Evolutionary conservation across 1,140 invertebrate genomes (phyloP).

Genomic region (Holcopasites calliopsidis): DNA sequence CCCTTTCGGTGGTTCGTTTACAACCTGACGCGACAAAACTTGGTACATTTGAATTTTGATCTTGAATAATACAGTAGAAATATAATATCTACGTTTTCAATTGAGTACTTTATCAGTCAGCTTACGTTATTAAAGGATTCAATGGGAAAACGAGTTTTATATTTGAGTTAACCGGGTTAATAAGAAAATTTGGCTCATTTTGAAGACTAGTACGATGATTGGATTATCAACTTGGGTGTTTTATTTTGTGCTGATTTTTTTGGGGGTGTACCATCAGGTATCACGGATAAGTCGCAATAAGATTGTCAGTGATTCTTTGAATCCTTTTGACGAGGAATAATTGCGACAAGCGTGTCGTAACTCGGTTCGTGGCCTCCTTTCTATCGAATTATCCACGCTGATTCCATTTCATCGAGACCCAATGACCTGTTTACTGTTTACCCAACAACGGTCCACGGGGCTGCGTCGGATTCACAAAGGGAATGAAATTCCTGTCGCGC

Average conservation of each 20-base stretch:
- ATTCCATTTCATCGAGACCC: slow-evolving; percentile 1
- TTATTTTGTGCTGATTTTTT: too few species aligned
- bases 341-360: not conserved
- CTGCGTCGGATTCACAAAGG: slow-evolving; percentile 5
- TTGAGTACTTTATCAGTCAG: too few species aligned
- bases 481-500: slow-evolving; percentile 30
- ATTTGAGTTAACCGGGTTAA: too few species aligned
- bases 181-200: too few species aligned
- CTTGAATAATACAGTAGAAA: too few species aligned
- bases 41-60: not conserved
- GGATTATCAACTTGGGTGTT: not conserved
- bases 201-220: too few species aligned
- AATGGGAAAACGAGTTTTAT: too few species aligned
- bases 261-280: too few species aligned
- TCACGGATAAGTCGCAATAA: not conserved
- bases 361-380: not conserved
- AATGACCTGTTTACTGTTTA: slow-evolving; percentile 39
- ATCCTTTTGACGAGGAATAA: slow-evolving; percentile 1
- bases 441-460: slow-evolving; percentile 5
- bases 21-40: not conserved
- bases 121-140: too few species aligned
- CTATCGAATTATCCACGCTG: slow-evolving; percentile 6
- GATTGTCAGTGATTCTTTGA: not conserved
- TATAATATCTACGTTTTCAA: too few species aligned
- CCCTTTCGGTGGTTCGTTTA: not conserved